Conservation (phyloP, 2,113 vertebrate genomes). For the Prolemur simus region DNA sequence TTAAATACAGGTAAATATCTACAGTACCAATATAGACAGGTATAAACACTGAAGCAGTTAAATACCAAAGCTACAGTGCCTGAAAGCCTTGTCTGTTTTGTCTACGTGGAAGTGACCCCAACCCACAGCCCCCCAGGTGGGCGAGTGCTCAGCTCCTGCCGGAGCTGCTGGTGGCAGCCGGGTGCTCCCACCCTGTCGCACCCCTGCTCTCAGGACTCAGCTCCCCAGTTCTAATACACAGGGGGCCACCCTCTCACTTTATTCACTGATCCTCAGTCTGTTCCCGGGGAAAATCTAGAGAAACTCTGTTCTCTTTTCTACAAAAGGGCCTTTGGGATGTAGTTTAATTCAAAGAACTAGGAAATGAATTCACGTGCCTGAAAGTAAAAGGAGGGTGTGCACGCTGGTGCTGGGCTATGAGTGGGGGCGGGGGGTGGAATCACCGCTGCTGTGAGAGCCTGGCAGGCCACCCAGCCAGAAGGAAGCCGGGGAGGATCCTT, state of each 20-base stretch:
- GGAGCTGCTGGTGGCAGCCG: not conserved
- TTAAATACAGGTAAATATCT: not conserved
- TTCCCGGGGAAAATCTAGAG: not conserved
- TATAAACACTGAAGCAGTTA: not conserved
- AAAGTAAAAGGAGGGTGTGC: not conserved
- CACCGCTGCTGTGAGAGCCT: not conserved
- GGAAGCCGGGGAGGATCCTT: not conserved
- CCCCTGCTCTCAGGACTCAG: not conserved
- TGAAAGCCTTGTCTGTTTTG: too few relatives aligned
- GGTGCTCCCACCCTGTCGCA: rapidly evolving
- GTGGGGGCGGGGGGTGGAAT: not conserved
- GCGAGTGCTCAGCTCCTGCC: rapidly evolving
- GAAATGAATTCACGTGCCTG: not conserved
- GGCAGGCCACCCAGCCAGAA: not conserved
- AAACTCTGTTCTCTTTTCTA: not conserved
- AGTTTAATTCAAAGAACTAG: conserved; percentile 27
- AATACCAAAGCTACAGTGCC: not conserved
- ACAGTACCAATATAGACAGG: not conserved
- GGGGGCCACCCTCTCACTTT: not conserved
- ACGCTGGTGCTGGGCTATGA: not conserved
- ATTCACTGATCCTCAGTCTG: not conserved
- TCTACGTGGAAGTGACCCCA: not conserved
- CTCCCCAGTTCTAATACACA: not conserved
- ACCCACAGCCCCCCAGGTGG: not conserved
- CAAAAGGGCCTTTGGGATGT: not conserved